Conservation (phyloP, 2,113 vertebrate species). For the Grammomys dolichurus region DNA sequence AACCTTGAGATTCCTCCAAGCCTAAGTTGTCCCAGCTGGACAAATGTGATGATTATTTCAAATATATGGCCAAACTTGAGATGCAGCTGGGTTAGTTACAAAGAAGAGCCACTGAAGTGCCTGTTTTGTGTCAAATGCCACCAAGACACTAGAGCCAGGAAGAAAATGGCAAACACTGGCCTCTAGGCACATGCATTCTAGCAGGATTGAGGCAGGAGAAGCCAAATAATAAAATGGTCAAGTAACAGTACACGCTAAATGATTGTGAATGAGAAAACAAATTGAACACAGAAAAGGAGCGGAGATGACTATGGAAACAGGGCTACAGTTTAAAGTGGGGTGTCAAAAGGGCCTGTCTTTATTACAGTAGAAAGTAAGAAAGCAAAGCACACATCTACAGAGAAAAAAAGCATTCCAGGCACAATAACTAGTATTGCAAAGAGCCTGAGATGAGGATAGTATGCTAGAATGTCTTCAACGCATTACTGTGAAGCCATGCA, state of each 20-base stretch:
- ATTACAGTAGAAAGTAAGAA: slow-evolving; percentile 40
- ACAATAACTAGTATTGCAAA: slow-evolving; percentile 42
- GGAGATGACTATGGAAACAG: neutral
- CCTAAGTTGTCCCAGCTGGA: slow-evolving; percentile 29
- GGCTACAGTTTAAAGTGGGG: slow-evolving; percentile 14
- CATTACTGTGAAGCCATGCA: neutral
- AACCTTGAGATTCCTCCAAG: slow-evolving; percentile 52
- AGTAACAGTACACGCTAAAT: neutral
- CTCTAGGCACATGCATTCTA: neutral
- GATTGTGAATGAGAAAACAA: neutral
- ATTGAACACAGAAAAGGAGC: neutral
- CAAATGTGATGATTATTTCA: slow-evolving; percentile 53
- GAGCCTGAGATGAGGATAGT: neutral
- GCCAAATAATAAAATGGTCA: slow-evolving; percentile 13
- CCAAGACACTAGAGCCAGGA: neutral
- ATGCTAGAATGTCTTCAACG: neutral
- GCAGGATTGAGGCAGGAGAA: neutral
- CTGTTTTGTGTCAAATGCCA: neutral
- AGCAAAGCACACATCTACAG: neutral
- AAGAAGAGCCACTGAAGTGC: neutral
- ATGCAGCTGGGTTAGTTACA: slow-evolving; percentile 34
- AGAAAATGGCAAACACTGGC: neutral
- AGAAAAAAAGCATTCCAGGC: slow-evolving; percentile 1
- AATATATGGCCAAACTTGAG: slow-evolving; percentile 45
- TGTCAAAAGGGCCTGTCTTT: neutral